Base-by-base conservation (phyloP, 1,140 invertebrate genomes). In the Octopus bimaculoides region DNA sequence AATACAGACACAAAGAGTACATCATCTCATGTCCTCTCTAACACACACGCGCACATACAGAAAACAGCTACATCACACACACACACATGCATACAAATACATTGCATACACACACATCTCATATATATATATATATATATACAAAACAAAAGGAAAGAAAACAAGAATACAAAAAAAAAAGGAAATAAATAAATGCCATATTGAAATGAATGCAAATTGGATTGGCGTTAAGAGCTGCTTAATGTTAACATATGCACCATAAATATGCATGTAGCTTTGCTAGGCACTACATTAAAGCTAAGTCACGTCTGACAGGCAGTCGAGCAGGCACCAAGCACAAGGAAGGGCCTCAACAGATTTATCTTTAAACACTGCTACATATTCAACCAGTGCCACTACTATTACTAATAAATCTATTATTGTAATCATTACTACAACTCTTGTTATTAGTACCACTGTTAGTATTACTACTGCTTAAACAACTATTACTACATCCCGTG, bases 141-240 rank as follows among this genome's bases (percentile, higher is more conserved):
- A 71, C 6, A 71, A 71, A 71, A 71, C 17, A n/a, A 12, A 71
- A 71, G 14, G 26, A 71, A 71, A 10, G 14, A 71, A 71, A 71
- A 71, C 8, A 71, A 71, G 14, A 71, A 41, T 41, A 41, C 26
- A 41, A 41, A 71, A 71, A 14, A 69, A 71, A 14, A 71, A 71
- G 14, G 14, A 71, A 71, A 71, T 6, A 17, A 71, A 41, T 41
- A 41, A 41, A 41, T 41, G 26, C 26, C 17, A 71, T 71, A 71
- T 71, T 71, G 66, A 71, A 71, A 71, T 71, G 66, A 71, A 71
- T 71, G 66, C 66, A 71, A 71, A 71, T 71, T 71, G 66, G 26
- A 71, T 71, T 71, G 17, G 66, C 66, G 66, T 71, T 71, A 71
- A 71, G 66, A 71, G 66, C 66, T 71, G 66, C 66, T 71, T 71